These are phyloP conservation scores for Drosophila nr. medialis DNA, from an alignment of 2,888 invertebrate species.

Conservation along the genomic window DNA sequence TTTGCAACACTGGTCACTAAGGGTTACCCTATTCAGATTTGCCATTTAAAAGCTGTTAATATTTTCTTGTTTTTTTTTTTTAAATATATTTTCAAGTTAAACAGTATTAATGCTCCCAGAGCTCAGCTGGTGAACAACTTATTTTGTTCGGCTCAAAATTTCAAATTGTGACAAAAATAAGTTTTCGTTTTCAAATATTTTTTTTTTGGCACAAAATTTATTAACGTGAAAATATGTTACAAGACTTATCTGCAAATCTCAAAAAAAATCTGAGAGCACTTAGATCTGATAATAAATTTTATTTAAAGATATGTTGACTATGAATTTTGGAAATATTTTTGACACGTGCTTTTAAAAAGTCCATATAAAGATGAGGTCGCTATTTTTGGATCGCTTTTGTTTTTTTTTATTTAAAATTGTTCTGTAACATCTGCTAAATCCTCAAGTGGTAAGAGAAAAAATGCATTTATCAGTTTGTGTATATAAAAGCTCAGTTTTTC, in stretches of 20 bases:
- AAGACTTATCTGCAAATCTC: too few species aligned
- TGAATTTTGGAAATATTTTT: not conserved
- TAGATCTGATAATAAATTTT: too few species aligned
- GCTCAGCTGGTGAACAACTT: too few species aligned
- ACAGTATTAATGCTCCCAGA: not conserved
- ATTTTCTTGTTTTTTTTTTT: not conserved
- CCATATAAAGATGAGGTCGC: not conserved
- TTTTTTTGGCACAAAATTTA: too few species aligned
- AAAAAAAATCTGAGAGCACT: too few species aligned
- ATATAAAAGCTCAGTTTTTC: not conserved
- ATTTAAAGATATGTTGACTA: too few species aligned
- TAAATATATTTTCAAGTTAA: not conserved
- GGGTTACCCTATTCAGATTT: not conserved
- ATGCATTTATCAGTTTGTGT: not conserved
- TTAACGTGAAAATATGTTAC: too few species aligned
- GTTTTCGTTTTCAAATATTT: too few species aligned
- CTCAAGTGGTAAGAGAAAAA: not conserved
- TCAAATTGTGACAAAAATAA: too few species aligned
- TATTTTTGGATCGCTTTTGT: constrained; percentile 1
- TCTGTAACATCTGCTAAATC: constrained; percentile 2
- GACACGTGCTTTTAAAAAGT: not conserved
- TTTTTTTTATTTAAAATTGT: not conserved
- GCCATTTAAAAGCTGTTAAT: not conserved
- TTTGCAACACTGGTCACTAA: constrained; percentile 35
- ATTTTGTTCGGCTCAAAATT: too few species aligned